Evolutionary conservation across 2,888 invertebrate species (phyloP).

Genomic region (Tachystola acroxantha): DNA sequence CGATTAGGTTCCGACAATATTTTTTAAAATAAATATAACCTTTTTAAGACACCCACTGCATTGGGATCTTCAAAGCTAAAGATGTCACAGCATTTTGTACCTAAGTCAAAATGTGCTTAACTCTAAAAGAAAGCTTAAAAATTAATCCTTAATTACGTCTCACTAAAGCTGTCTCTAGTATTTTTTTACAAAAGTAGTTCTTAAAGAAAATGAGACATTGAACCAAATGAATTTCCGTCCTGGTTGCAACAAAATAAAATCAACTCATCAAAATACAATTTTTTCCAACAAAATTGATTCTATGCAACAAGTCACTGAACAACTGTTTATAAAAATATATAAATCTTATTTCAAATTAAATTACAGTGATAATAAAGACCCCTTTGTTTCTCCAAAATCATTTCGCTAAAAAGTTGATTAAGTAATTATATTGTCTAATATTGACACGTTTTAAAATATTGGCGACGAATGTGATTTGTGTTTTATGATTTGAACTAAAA

Average conservation of each 20-base stretch:
- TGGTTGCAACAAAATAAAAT: slow-evolving; percentile 25
- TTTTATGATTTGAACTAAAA: too few species aligned
- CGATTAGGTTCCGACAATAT: too few species aligned
- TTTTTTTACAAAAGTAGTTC: slow-evolving; percentile 10
- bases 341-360: slow-evolving; percentile 68
- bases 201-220: slow-evolving; percentile 7
- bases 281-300: slow-evolving; percentile 66
- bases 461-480: too few species aligned
- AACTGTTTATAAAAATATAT: slow-evolving; percentile 75
- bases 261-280: slow-evolving; percentile 27
- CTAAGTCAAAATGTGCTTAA: slow-evolving; percentile 34
- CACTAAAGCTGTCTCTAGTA: slow-evolving; percentile 55
- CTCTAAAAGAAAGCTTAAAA: slow-evolving; percentile 51
- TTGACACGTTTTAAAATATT: too few species aligned
- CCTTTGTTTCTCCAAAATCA: slow-evolving; percentile 13
- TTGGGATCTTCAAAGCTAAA: neutral
- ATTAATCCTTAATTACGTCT: slow-evolving; percentile 50
- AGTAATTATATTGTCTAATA: slow-evolving; percentile 4
- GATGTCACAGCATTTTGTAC: slow-evolving; percentile 1
- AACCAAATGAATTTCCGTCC: slow-evolving; percentile 14
- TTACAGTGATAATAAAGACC: slow-evolving; percentile 42
- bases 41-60: too few species aligned
- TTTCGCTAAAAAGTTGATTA: slow-evolving; percentile 2
- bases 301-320: slow-evolving; percentile 58
- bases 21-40: neutral